Conservation (phyloP, 1,140 invertebrate genomes). For the Trachymyrmex septentrionalis region DNA sequence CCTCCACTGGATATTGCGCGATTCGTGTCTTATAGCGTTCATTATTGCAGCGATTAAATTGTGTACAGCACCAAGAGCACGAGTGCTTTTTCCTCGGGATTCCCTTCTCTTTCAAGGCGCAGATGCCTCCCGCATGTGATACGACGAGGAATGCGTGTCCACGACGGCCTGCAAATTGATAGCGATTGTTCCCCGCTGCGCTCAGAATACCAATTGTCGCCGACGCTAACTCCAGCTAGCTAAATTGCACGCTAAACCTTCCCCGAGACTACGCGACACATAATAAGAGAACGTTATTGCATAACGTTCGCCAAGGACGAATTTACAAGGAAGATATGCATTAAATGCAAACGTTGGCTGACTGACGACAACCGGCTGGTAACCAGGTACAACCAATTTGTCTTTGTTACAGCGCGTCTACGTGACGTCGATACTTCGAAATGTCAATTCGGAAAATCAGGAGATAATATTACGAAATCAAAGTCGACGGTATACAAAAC, state of each 20-base stretch:
- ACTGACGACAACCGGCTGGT: background rate
- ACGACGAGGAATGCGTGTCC: slow-evolving; percentile 46
- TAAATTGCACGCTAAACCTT: slow-evolving; percentile 61
- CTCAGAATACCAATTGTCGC: slow-evolving; percentile 49
- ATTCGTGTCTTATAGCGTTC: background rate
- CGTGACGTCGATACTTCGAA: background rate
- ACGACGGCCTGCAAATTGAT: slow-evolving; percentile 61
- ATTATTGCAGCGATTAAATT: slow-evolving; percentile 48
- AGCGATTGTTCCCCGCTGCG: slow-evolving; percentile 44
- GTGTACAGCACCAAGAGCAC: background rate
- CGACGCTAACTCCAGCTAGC: slow-evolving; percentile 23
- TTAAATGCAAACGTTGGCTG: slow-evolving; percentile 34
- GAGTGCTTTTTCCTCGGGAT: background rate
- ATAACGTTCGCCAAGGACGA: slow-evolving; percentile 29
- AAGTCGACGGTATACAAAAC: background rate
- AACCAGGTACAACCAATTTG: background rate
- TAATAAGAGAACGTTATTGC: slow-evolving; percentile 49
- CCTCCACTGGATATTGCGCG: background rate
- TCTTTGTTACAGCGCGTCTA: slow-evolving; percentile 20
- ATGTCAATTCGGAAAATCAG: background rate
- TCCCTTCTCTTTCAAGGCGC: background rate
- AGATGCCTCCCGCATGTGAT: slow-evolving; percentile 41
- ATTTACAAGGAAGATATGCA: slow-evolving; percentile 35
- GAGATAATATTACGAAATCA: background rate
- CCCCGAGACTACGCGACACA: slow-evolving; percentile 13